phyloP scores from a whole-genome alignment of 2,888 invertebrate genomes.

The Melanchra persicariae region DNA sequence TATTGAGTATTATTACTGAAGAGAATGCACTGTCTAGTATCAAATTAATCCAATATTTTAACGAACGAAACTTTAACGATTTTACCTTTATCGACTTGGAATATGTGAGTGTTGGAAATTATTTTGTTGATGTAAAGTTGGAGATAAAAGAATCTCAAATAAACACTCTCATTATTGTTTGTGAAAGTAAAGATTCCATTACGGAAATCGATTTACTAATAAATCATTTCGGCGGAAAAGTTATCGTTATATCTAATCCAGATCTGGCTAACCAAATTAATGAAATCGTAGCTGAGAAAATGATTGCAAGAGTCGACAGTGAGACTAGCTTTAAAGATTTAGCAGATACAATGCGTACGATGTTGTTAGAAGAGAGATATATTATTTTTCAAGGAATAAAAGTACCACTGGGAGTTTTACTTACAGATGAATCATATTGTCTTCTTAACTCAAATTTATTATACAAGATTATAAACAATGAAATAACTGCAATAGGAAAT shows the following conservation, averaged over 20 bases:
- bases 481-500: conserved; percentile 37
- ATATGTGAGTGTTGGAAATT: conserved; percentile 32
- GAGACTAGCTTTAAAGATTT: conserved; percentile 40
- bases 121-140: conserved; percentile 37
- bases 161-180: conserved; percentile 29
- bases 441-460: conserved; percentile 45
- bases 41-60: conserved; percentile 56
- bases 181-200: conserved; percentile 16
- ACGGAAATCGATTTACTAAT: conserved; percentile 19
- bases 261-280: conserved; percentile 15
- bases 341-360: conserved; percentile 12
- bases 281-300: not conserved
- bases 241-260: conserved; percentile 32
- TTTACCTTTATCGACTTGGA: conserved; percentile 52
- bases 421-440: conserved; percentile 22
- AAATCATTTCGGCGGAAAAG: conserved; percentile 35
- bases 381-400: conserved; percentile 51
- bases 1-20: conserved; percentile 35
- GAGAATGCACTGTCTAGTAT: conserved; percentile 48
- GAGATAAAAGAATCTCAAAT: conserved; percentile 32
- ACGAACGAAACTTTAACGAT: conserved; percentile 13
- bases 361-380: conserved; percentile 42
- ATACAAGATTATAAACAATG: conserved; percentile 44
- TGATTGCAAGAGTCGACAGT: conserved; percentile 22
- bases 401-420: conserved; percentile 29